phyloP scores from a whole-genome alignment of 2,113 vertebrate genomes.

The Leptocoma aspasia region DNA sequence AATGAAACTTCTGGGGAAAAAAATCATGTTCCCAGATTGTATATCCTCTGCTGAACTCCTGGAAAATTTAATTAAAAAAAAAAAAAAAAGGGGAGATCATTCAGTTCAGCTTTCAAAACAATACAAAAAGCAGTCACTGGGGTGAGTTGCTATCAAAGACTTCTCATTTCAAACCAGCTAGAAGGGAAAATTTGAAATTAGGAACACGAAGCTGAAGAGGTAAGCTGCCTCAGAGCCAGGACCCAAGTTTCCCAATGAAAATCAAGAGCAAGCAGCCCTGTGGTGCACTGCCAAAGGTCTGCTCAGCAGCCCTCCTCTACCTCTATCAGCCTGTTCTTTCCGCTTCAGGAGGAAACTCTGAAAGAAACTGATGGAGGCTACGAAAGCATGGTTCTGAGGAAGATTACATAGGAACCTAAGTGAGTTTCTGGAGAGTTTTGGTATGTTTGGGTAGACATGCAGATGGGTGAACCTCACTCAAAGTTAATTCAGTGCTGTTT shows the following conservation, averaged over 20 bases:
- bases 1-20: background rate
- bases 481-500: background rate
- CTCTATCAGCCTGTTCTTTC: background rate
- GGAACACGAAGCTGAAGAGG: background rate
- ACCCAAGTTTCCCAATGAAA: background rate
- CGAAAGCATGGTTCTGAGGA: background rate
- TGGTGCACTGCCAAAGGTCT: background rate
- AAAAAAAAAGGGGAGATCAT: background rate
- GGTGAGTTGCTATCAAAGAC: background rate
- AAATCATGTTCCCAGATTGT: rapidly evolving
- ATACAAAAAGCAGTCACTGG: background rate
- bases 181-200: background rate
- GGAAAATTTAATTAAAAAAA: background rate
- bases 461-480: background rate
- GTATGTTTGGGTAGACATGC: background rate
- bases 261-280: background rate
- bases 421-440: background rate
- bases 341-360: background rate
- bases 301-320: background rate
- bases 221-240: background rate
- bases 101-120: background rate
- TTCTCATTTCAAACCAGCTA: background rate
- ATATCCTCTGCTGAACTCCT: background rate
- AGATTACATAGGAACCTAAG: background rate
- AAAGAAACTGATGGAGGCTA: background rate